These are phyloP conservation scores for Rhingia rostrata DNA, from an alignment of 2,888 invertebrate species.

Conservation along the genomic window DNA sequence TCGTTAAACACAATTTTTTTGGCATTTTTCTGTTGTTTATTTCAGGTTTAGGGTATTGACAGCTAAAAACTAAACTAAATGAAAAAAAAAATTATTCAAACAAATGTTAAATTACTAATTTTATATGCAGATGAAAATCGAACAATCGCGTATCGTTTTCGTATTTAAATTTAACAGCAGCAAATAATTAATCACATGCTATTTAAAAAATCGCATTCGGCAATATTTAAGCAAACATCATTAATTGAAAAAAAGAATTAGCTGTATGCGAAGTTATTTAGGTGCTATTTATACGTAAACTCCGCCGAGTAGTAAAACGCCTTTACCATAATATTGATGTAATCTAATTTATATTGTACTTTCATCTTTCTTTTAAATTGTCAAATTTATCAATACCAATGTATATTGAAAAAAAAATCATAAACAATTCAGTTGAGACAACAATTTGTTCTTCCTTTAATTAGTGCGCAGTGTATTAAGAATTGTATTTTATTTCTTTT, in stretches of 20 bases:
- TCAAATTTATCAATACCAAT: conserved; percentile 44
- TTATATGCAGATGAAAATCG: conserved; percentile 25
- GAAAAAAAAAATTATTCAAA: conserved; percentile 56
- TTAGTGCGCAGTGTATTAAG: conserved; percentile 44
- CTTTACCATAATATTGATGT: conserved; percentile 28
- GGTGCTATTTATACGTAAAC: conserved; percentile 1
- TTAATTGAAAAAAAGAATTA: neutral
- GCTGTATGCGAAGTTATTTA: conserved; percentile 30
- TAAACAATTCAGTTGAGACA: conserved; percentile 11
- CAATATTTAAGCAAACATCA: conserved; percentile 31
- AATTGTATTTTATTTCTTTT: conserved; percentile 30
- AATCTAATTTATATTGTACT: conserved; percentile 42
- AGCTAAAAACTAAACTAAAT: conserved; percentile 76
- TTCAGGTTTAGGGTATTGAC: conserved; percentile 78
- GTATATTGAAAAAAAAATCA: conserved; percentile 58
- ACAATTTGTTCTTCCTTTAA: conserved; percentile 16
- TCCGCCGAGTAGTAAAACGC: conserved; percentile 18
- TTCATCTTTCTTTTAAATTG: conserved; percentile 6
- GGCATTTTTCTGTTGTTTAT: conserved; percentile 76
- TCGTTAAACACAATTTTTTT: conserved; percentile 75
- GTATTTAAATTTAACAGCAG: conserved; percentile 34
- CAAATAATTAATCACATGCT: conserved; percentile 40
- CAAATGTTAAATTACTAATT: conserved; percentile 45
- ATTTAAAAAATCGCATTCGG: conserved; percentile 36
- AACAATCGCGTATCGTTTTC: conserved; percentile 33